Percentiles rank a stretch among this genome's conserved stretches.
phyloP scores from a whole-genome alignment of 2,888 invertebrate genomes.

The Operophtera brumata region DNA sequence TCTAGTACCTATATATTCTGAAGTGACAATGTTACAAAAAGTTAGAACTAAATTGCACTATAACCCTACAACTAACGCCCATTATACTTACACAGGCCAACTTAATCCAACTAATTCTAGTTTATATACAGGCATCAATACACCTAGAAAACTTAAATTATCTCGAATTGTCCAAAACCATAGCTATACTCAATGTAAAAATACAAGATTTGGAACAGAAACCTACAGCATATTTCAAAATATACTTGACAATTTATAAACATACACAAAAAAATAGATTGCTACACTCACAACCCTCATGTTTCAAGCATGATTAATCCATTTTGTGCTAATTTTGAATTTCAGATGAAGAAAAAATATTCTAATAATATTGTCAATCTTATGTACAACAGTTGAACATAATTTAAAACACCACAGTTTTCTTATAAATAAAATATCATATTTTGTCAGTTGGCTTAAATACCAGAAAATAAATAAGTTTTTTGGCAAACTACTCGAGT shows the following conservation, averaged over 20 bases:
- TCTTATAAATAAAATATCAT: constrained; percentile 15
- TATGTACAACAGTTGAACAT: constrained; percentile 23
- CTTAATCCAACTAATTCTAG: not conserved
- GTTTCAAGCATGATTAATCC: constrained; percentile 54
- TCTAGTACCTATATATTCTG: not conserved
- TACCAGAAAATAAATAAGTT: constrained; percentile 16
- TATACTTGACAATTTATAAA: constrained; percentile 23
- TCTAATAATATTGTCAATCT: constrained; percentile 32
- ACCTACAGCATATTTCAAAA: constrained; percentile 6
- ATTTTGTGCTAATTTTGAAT: constrained; percentile 52
- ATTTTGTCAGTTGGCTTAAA: constrained; percentile 12
- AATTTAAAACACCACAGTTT: constrained; percentile 13
- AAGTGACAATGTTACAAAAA: constrained; percentile 1
- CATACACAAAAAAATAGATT: constrained; percentile 45
- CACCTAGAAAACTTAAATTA: not conserved
- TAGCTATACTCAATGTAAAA: constrained; percentile 3
- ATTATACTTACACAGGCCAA: constrained; percentile 19
- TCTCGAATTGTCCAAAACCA: not conserved
- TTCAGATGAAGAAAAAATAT: constrained; percentile 17
- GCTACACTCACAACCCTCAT: constrained; percentile 62
- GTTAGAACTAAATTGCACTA: constrained; percentile 40
- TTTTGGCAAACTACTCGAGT: constrained; percentile 14
- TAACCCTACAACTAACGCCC: constrained; percentile 27
- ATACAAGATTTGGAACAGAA: constrained; percentile 6
- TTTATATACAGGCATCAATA: not conserved